Evolutionary conservation across 2,113 vertebrate genomes (phyloP).

Genomic region (Piprites chloris): DNA sequence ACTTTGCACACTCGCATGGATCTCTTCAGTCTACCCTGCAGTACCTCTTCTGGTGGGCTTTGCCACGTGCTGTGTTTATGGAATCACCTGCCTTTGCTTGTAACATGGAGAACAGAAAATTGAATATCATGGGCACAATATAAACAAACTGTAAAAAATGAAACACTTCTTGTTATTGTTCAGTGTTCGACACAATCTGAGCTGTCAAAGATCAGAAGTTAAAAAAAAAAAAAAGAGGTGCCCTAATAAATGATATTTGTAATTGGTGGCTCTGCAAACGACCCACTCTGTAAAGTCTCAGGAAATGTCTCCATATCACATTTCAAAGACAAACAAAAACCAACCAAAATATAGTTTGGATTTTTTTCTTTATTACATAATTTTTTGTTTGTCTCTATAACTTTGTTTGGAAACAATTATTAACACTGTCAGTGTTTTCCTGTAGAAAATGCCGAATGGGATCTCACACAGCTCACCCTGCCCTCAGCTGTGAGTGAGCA

Average conservation of each 20-base stretch:
- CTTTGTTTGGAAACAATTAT: not conserved
- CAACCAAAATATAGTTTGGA: not conserved
- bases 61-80: not conserved
- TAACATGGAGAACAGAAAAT: not conserved
- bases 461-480: not conserved
- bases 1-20: not conserved
- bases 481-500: not conserved
- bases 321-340: not conserved
- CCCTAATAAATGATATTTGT: not conserved
- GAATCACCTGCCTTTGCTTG: not conserved
- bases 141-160: not conserved
- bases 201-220: not conserved
- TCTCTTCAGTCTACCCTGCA: not conserved
- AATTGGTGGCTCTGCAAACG: not conserved
- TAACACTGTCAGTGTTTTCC: not conserved
- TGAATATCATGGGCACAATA: not conserved
- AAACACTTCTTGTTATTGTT: not conserved
- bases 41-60: not conserved
- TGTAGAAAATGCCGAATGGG: not conserved
- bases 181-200: not conserved
- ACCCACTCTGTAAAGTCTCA: accelerated
- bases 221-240: not conserved
- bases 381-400: not conserved
- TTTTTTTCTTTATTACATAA: not conserved
- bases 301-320: not conserved